Evolutionary conservation across 2,888 invertebrate genomes (phyloP).

Genomic region (Drosophila lutescens): DNA sequence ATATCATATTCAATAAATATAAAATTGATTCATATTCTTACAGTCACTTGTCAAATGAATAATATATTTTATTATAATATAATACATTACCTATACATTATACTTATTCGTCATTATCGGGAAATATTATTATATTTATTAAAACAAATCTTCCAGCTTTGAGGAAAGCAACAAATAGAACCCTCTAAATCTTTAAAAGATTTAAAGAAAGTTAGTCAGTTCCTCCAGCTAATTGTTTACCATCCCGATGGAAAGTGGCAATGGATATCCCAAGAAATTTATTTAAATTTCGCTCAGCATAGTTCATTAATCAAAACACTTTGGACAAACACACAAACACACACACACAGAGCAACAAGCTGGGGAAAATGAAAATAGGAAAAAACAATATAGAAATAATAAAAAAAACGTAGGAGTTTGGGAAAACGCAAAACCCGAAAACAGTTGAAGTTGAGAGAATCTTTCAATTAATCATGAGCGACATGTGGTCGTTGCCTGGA

Average conservation of each 20-base stretch:
- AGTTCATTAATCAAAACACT: slow-evolving; percentile 69
- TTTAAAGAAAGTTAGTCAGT: not conserved
- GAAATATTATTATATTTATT: no score
- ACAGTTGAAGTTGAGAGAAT: slow-evolving; percentile 66
- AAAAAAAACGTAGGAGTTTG: not conserved
- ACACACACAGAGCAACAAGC: slow-evolving; percentile 22
- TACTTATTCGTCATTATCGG: no score
- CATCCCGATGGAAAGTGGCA: not conserved
- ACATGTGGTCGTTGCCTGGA: slow-evolving; percentile 65
- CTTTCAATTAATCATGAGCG: slow-evolving; percentile 77
- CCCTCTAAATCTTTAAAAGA: not conserved
- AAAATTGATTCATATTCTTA: no score
- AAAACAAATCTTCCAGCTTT: no score
- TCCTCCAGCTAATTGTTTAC: slow-evolving; percentile 10
- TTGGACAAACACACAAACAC: slow-evolving; percentile 16
- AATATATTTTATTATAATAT: no score
- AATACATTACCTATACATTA: no score
- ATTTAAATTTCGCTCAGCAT: slow-evolving; percentile 55
- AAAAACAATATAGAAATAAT: slow-evolving; percentile 30
- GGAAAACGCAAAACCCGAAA: slow-evolving; percentile 38
- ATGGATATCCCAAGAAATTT: slow-evolving; percentile 39
- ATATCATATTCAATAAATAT: no score
- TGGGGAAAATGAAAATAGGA: not conserved
- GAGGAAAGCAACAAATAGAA: no score
- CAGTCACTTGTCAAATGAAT: no score